Conservation (phyloP, 2,888 invertebrate species). For the Agrotis clavis region DNA sequence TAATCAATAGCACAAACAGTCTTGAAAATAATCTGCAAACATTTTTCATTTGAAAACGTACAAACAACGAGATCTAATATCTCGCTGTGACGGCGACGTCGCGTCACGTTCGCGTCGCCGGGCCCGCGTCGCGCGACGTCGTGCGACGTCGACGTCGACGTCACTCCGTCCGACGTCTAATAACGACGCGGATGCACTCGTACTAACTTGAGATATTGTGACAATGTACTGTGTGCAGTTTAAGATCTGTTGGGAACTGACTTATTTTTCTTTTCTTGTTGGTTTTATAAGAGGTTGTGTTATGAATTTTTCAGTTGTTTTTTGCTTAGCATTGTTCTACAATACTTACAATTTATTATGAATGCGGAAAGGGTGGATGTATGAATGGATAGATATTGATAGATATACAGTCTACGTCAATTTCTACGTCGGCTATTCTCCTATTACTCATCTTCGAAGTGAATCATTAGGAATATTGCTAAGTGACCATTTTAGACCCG, state of each 20-base stretch:
- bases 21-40: conserved; percentile 62
- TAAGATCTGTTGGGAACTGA: conserved; percentile 32
- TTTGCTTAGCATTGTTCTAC: not conserved
- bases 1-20: conserved; percentile 45
- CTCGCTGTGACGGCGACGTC: conserved; percentile 58
- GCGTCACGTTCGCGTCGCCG: conserved; percentile 56
- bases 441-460: no score
- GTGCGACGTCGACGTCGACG: conserved; percentile 40
- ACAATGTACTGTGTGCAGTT: conserved; percentile 57
- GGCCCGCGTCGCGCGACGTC: conserved; percentile 42
- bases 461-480: no score
- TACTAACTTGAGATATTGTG: conserved; percentile 58
- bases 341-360: no score
- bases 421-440: no score
- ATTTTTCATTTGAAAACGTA: conserved; percentile 67
- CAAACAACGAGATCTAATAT: conserved; percentile 66
- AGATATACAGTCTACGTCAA: no score
- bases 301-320: conserved; percentile 18
- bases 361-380: no score
- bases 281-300: conserved; percentile 16
- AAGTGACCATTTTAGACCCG: no score
- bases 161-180: conserved; percentile 65
- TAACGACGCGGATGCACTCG: conserved; percentile 63
- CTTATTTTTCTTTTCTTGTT: conserved; percentile 33
- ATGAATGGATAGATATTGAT: no score